Evolutionary conservation across 2,888 invertebrate genomes (phyloP), one percentile per base, ranked within the genome.

Genomic region (Crocallis elinguaria): DNA sequence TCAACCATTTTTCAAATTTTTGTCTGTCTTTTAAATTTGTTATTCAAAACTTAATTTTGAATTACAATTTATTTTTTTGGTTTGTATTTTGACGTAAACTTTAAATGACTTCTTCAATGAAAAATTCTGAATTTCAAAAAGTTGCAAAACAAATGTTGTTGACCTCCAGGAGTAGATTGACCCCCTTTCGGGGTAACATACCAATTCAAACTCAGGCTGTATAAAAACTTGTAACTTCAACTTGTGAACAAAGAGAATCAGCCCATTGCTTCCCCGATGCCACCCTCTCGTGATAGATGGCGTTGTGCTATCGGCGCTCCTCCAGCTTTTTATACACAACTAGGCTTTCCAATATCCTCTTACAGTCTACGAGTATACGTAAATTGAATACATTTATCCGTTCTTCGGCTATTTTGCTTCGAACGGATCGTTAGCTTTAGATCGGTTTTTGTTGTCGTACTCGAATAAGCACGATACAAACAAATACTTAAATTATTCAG

Each of bases 341-440:
- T 49, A 52, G 36, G 51, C 44, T 44, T 57, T 57, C 41, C 56
- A 57, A 57, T 51, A 44, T 41, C 33, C 56, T 49, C 14, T 49
- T 43, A 41, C 46, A 38, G 42, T 32, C 16, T 37, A 32, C 38
- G 23, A 37, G 38, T 33, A 27, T 33, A 45, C 39, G 44, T 41
- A 49, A 52, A 52, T 51, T 37, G 44, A 57, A 48, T 25, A 48
- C 43, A 52, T 49, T 29, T 25, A 44, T 57, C 38, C 49, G 33
- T 25, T 39, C 23, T 35, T 39, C 37, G 51, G 27, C n/a, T 51
- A 33, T 38, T 49, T 43, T 23, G 42, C 29, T 30, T 7, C 13
- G 23, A 16, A 36, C 30, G 49, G 36, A 17, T 49, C 42, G 49
- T 49, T 43, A 33, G 33, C 27, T 17, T 25, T n/a, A 12, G 36